Conservation (phyloP, 2,888 invertebrate genomes). For the Choreutis nemorana region DNA sequence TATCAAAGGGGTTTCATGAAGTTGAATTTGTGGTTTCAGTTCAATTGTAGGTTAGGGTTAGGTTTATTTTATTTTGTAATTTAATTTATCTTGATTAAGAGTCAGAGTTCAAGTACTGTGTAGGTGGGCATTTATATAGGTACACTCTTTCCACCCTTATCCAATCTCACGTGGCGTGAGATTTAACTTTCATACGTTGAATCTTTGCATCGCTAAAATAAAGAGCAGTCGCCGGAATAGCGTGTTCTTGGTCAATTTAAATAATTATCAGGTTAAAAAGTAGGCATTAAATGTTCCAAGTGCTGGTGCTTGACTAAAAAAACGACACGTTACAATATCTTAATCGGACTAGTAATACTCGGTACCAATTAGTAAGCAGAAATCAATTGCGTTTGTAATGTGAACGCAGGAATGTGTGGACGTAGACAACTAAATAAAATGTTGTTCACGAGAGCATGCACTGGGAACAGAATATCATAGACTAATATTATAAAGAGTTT, state of each 20-base stretch:
- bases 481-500: too few species aligned
- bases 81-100: constrained; percentile 14
- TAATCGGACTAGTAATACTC: constrained; percentile 26
- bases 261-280: constrained; percentile 41
- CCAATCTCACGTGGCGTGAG: too few species aligned
- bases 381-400: constrained; percentile 27
- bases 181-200: too few species aligned
- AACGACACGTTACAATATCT: constrained; percentile 26
- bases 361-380: constrained; percentile 45
- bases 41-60: too few species aligned
- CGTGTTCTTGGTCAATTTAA: constrained; percentile 31
- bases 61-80: too few species aligned
- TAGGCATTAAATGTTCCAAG: constrained; percentile 24
- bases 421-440: too few species aligned
- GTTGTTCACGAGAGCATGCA: too few species aligned
- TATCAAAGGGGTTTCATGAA: constrained; percentile 17
- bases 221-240: constrained; percentile 14
- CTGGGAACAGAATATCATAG: too few species aligned
- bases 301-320: too few species aligned
- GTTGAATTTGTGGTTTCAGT: constrained; percentile 4
- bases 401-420: constrained; percentile 6
- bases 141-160: constrained; percentile 5
- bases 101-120: constrained; percentile 9
- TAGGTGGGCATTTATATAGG: constrained; percentile 3
- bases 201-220: too few species aligned